Conservation (phyloP, 1,140 invertebrate species). For the Hyles vespertilio region DNA sequence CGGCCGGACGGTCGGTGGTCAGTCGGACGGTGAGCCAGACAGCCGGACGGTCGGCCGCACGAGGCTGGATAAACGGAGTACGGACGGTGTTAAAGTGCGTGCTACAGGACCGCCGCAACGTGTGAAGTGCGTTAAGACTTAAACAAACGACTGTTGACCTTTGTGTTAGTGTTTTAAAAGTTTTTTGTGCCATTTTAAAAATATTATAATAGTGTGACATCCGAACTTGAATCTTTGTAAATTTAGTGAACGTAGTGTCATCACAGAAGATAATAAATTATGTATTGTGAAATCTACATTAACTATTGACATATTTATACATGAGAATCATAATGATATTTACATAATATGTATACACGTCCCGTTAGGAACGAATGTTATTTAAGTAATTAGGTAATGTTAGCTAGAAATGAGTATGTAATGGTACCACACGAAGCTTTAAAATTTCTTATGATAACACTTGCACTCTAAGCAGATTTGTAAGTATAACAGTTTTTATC, state of each 20-base stretch:
- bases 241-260: conserved; percentile 66
- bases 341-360: conserved; percentile 75
- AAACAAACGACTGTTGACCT: conserved; percentile 63
- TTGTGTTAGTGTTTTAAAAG: conserved; percentile 74
- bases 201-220: conserved; percentile 71
- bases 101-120: conserved; percentile 25
- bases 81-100: conserved; percentile 29
- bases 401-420: conserved; percentile 66
- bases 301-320: conserved; percentile 71
- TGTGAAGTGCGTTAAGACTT: conserved; percentile 39
- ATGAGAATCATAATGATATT: conserved; percentile 70
- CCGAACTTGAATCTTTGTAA: conserved; percentile 72
- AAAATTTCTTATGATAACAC: conserved; percentile 75
- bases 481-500: conserved; percentile 48
- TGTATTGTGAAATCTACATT: conserved; percentile 68
- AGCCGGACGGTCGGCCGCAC: no score
- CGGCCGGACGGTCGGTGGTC: no score
- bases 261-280: conserved; percentile 69
- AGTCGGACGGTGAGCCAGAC: no score
- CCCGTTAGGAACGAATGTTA: conserved; percentile 74
- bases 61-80: conserved; percentile 19
- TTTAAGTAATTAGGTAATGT: conserved; percentile 69
- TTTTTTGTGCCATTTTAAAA: conserved; percentile 75
- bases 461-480: conserved; percentile 68
- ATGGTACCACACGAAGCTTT: conserved; percentile 74